Base-by-base conservation (phyloP, 1,140 invertebrate genomes). In the Psix sp. region DNA sequence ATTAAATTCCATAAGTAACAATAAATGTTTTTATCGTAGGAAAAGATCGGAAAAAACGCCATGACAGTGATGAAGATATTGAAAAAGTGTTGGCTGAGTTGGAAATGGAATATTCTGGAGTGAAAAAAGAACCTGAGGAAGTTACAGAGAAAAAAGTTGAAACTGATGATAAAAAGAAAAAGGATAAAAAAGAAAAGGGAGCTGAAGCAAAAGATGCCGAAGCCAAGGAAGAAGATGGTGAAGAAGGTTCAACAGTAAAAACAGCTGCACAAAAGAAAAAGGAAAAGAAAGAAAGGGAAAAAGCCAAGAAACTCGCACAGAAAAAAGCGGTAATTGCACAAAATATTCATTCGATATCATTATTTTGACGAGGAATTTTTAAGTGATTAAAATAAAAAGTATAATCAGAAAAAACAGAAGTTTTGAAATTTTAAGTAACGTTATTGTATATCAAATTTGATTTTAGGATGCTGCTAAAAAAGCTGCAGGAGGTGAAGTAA, bases 251-350 rank as follows among this genome's bases (percentile, higher is more conserved):
- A 18, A 93, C 92, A 7, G 90, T 95, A 14, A 95, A 95, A 86
- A 91, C 93, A 15, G 93, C 94, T 13, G 93, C 94, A 10, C 93
- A 94, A 79, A 95, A 95, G 82, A 95, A 94, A 74, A 95, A 94
- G 79, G 94, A 95, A 74, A 95, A 95, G 73, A 95, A 95, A 80
- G 94, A 95, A 84, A 89, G 93, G 24, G 92, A 95, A 78, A 95
- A 94, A 74, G 88, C 90, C 43, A 94, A 95, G 26, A 92, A 93
- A 80, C 76, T 88, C 63, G 89, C 91, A 38, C 87, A 88, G 29
- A 92, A 91, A 66, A 92, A 92, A 75, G 70, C 78, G 36, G 84
- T 86, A 77, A 76, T n/a, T n/a, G n/a, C n/a, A n/a, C n/a, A n/a
- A n/a, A n/a, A n/a, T n/a, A n/a, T n/a, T n/a, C n/a, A n/a, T n/a